Base-by-base conservation (phyloP, 2,797 vertebrate genomes). In the Cyprinella venusta region DNA sequence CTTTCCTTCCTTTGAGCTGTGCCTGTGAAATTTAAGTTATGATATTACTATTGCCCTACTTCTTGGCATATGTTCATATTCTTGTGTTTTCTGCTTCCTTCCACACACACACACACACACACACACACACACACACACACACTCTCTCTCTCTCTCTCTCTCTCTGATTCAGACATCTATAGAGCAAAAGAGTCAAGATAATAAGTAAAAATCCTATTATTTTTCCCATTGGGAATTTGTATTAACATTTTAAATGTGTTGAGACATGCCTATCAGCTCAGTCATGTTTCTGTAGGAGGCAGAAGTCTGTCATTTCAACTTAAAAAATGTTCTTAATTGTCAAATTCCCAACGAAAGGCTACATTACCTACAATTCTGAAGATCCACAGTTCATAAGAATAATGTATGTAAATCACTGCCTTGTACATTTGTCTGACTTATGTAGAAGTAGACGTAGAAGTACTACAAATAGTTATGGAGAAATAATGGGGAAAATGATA, bases 31-130 rank as follows among this genome's bases (percentile, higher is more conserved):
- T 38, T 52, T 0, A 67, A 56, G 3, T 48, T 12, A 30, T 8
- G 33, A 48, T 59, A 81, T 82, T 18, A 13, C 4, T 54, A 48
- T 65, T 65, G n/a, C n/a, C 6, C 61, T 61, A 48, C 68, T 48
- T 26, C 68, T 30, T 82, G 61, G 16, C 61, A 30, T 50, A 19
- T 74, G 59, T 40, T 81, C 42, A 48, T 63, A 75, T 81, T 56
- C 40, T 81, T n/a, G 10, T n/a, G 8, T 54, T 67, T 38, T 74
- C 10, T 56, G 40, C 16, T 64, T 64, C 50, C 56, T 52, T 38
- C 1, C 30, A 9, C 38, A n/a, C n/a, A n/a, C n/a, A n/a, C n/a
- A n/a, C n/a, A n/a, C n/a, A n/a, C n/a, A n/a, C n/a, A n/a, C n/a
- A n/a, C n/a, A n/a, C n/a, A n/a, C n/a, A n/a, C n/a, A n/a, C n/a